phyloP scores from a whole-genome alignment of 2,113 vertebrate genomes.

The Podiceps cristatus region DNA sequence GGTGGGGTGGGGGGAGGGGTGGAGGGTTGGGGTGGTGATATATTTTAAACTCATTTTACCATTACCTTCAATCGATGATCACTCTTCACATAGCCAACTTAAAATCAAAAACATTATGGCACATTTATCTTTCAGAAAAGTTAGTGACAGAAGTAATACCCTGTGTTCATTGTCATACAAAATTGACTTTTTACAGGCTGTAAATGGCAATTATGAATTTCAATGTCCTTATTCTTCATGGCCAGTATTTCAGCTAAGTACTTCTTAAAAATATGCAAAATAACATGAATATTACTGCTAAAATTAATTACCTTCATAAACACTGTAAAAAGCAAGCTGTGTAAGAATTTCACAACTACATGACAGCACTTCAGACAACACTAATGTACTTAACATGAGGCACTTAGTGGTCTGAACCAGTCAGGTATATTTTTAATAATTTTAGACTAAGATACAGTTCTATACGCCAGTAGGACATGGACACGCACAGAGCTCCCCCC shows the following conservation, averaged over 20 bases:
- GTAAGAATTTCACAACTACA: neutral
- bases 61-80: neutral
- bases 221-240: neutral
- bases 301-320: neutral
- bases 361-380: neutral
- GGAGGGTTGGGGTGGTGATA: too few species aligned
- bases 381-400: neutral
- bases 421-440: neutral
- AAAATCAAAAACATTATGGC: conserved; percentile 72
- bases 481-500: too few species aligned
- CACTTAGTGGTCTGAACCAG: neutral
- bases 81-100: conserved; percentile 8
- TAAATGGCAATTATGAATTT: neutral
- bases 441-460: neutral
- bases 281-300: neutral
- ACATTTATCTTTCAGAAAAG: neutral
- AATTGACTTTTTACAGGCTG: neutral
- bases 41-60: neutral
- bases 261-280: neutral
- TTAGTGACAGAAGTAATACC: neutral
- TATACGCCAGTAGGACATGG: neutral
- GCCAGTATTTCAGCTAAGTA: neutral
- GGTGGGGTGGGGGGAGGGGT: too few species aligned
- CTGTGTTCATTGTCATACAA: neutral
- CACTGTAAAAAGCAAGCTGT: neutral